These are phyloP conservation scores for Ophioninae sp. DNA, from an alignment of 2,888 invertebrate genomes.

Conservation along the genomic window DNA sequence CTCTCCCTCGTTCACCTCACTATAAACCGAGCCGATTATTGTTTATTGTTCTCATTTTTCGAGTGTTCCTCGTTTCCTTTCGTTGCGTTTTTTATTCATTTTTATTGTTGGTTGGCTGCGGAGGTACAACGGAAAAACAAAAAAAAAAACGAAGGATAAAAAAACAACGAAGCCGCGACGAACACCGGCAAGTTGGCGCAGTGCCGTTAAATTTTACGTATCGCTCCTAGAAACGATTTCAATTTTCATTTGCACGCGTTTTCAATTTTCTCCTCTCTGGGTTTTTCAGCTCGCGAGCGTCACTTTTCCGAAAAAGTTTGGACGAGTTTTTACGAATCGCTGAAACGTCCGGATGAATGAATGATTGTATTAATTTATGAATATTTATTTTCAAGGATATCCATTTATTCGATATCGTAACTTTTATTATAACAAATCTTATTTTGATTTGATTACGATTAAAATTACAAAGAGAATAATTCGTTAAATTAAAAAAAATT, in stretches of 20 bases:
- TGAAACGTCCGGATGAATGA: too few species aligned
- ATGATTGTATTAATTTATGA: too few species aligned
- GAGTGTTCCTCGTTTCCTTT: conserved; percentile 16
- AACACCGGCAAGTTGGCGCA: conserved; percentile 8
- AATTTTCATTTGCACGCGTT: conserved; percentile 47
- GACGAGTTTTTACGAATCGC: too few species aligned
- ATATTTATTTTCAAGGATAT: too few species aligned
- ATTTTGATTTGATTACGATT: too few species aligned
- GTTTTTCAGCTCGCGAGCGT: conserved; percentile 1
- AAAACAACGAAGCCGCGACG: conserved; percentile 1
- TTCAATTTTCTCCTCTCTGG: conserved; percentile 2
- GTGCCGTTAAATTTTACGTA: conserved; percentile 48
- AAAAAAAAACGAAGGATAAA: too few species aligned
- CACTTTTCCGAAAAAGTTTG: not conserved
- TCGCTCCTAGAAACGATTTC: conserved; percentile 36
- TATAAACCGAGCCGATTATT: conserved; percentile 46
- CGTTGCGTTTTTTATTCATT: conserved; percentile 24
- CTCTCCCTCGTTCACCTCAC: conserved; percentile 19
- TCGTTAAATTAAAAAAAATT: too few species aligned
- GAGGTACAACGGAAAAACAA: conserved; percentile 18
- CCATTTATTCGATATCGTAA: too few species aligned
- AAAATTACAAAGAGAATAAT: too few species aligned
- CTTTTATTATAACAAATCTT: too few species aligned
- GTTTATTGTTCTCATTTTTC: conserved; percentile 51
- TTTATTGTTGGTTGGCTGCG: conserved; percentile 17